Conservation (phyloP, 64 coral and sea anemone genomes). For the Pocillopora verrucosa region DNA sequence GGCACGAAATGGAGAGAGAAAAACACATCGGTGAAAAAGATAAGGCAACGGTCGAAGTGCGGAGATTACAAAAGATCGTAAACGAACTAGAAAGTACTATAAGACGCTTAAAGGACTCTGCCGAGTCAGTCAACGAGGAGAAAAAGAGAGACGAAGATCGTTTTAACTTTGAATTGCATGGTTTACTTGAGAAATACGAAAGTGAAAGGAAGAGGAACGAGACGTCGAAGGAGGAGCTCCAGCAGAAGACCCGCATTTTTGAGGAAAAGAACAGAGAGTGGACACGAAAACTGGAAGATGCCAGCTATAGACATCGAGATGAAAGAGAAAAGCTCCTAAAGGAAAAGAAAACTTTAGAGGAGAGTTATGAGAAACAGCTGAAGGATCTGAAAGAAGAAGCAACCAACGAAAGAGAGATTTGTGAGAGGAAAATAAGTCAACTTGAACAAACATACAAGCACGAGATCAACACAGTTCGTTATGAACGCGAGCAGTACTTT, state of each 20-base stretch:
- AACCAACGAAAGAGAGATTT: slow-evolving; percentile 17
- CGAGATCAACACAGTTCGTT: slow-evolving; percentile 27
- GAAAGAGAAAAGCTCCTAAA: slow-evolving; percentile 12
- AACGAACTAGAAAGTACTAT: slow-evolving; percentile 1
- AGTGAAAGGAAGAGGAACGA: neutral
- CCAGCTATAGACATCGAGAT: neutral
- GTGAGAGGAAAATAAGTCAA: slow-evolving; percentile 35
- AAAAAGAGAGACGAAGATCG: slow-evolving; percentile 13
- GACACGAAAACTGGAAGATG: slow-evolving; percentile 8
- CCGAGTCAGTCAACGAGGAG: neutral
- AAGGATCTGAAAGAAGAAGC: slow-evolving; percentile 32
- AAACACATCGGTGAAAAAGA: slow-evolving; percentile 11
- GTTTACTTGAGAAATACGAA: slow-evolving; percentile 11
- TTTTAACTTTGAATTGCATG: neutral
- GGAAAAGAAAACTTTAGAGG: slow-evolving; percentile 33
- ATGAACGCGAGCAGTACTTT: slow-evolving; percentile 21
- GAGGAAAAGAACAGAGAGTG: slow-evolving; percentile 34
- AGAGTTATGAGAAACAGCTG: slow-evolving; percentile 30
- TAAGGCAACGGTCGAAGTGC: neutral
- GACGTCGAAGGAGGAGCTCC: neutral
- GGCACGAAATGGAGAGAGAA: neutral
- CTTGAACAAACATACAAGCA: slow-evolving; percentile 30
- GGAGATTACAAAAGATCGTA: neutral
- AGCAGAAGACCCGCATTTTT: slow-evolving; percentile 14
- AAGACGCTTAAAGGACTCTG: neutral